Evolutionary conservation across 2,113 vertebrate genomes (phyloP).

Genomic region (Mixornis gularis): DNA sequence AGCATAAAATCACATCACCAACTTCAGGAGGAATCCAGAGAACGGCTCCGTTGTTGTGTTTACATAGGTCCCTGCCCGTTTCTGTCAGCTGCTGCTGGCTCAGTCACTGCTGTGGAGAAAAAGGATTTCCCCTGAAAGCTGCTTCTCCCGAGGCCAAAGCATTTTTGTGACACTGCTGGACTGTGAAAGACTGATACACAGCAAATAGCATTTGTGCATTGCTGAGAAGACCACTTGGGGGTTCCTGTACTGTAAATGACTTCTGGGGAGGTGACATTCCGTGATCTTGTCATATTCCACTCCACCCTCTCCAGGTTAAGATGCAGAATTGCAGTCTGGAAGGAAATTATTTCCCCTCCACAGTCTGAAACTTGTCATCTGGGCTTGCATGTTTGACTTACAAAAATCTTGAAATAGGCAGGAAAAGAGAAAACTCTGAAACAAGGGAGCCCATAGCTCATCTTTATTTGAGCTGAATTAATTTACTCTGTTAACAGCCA

Average conservation of each 20-base stretch:
- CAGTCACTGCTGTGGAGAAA: not conserved
- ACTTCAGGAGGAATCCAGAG: not conserved
- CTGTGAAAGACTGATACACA: not conserved
- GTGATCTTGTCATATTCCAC: conserved; percentile 43
- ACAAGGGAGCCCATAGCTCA: rapidly evolving
- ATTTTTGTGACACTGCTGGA: not conserved
- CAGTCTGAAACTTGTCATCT: not conserved
- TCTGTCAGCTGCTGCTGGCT: not conserved
- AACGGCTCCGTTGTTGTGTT: not conserved
- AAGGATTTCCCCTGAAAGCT: not conserved
- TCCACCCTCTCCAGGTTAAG: conserved; percentile 70
- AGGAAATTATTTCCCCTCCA: not conserved
- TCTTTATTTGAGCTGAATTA: not conserved
- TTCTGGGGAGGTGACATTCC: not conserved
- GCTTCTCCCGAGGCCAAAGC: not conserved
- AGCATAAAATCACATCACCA: not conserved
- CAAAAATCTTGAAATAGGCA: not conserved
- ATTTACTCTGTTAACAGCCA: not conserved
- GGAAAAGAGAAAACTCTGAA: not conserved
- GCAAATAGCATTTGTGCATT: not conserved
- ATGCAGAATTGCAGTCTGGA: conserved; percentile 31
- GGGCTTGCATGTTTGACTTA: not conserved
- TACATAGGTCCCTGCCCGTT: not conserved
- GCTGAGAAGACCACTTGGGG: not conserved
- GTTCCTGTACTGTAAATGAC: not conserved